A percentile compares a stretch with the other conserved stretches of the same genome.
Conservation (phyloP, 1,140 invertebrate genomes). For the Brachionus rubens region DNA sequence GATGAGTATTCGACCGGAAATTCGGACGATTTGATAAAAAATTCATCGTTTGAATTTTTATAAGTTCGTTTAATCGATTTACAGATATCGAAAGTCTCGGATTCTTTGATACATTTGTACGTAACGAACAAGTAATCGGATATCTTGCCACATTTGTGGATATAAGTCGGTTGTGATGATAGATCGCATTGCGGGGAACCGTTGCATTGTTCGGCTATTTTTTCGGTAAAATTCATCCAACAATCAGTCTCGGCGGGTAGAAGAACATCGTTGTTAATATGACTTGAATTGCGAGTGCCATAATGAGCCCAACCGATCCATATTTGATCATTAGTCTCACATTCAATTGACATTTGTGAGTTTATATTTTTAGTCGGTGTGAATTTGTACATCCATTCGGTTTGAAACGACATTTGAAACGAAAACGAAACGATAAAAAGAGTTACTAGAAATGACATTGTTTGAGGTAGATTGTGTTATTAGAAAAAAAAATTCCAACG, state of each 20-base stretch:
- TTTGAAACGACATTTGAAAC: not conserved
- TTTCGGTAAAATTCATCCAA: slow-evolving; percentile 45
- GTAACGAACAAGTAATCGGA: slow-evolving; percentile 21
- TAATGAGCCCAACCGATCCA: slow-evolving; percentile 45
- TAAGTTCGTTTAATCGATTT: not conserved
- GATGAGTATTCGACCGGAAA: slow-evolving; percentile 42
- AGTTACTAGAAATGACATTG: not conserved
- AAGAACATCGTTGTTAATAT: not conserved
- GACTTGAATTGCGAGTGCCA: not conserved
- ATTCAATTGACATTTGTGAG: slow-evolving; percentile 29
- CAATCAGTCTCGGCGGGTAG: slow-evolving; percentile 17
- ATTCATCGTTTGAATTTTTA: not conserved
- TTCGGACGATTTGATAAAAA: slow-evolving; percentile 44
- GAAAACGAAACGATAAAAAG: not conserved
- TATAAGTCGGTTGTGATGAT: not conserved
- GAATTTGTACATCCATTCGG: slow-evolving; percentile 43
- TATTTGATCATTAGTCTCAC: slow-evolving; percentile 2
- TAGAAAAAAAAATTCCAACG: not conserved
- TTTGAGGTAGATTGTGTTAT: not conserved
- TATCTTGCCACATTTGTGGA: slow-evolving; percentile 42
- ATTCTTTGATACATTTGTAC: slow-evolving; percentile 38
- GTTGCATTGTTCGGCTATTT: slow-evolving; percentile 46
- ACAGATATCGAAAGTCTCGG: slow-evolving; percentile 37
- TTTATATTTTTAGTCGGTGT: slow-evolving; percentile 7
- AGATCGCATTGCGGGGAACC: slow-evolving; percentile 30